Conservation (phyloP, 2,888 invertebrate genomes). For the Eustalomyia histrio region DNA sequence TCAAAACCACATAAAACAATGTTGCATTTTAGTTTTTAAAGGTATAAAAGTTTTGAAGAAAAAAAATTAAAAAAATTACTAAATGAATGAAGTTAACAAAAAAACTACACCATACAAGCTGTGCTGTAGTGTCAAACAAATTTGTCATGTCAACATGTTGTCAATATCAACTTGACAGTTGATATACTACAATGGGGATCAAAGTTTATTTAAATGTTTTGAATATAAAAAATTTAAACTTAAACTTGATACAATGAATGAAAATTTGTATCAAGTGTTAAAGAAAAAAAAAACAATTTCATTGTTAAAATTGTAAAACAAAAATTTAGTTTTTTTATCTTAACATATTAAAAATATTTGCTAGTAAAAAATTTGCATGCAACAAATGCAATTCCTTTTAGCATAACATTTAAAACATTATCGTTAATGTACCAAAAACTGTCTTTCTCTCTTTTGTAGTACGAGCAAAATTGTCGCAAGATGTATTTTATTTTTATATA, state of each 20-base stretch:
- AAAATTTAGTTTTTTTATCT: background rate
- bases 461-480: slow-evolving; percentile 56
- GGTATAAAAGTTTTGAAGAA: no score
- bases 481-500: slow-evolving; percentile 34
- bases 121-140: slow-evolving; percentile 62
- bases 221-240: slow-evolving; percentile 36
- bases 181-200: slow-evolving; percentile 59
- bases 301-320: background rate
- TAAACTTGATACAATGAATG: slow-evolving; percentile 62
- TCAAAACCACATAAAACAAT: slow-evolving; percentile 50
- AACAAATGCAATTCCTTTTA: slow-evolving; percentile 44
- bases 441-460: background rate
- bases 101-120: background rate
- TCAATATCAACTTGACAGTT: slow-evolving; percentile 60
- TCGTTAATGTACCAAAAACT: slow-evolving; percentile 8
- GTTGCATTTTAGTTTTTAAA: slow-evolving; percentile 45
- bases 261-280: slow-evolving; percentile 20
- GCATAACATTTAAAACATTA: slow-evolving; percentile 36
- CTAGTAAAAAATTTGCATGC: slow-evolving; percentile 56
- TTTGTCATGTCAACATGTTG: slow-evolving; percentile 67
- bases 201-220: slow-evolving; percentile 55
- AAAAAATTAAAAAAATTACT: background rate
- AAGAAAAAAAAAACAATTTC: background rate
- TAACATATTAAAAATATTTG: background rate
- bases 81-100: slow-evolving; percentile 22